phyloP scores from a whole-genome alignment of 2,797 vertebrate species.

The Limosa lapponica region DNA sequence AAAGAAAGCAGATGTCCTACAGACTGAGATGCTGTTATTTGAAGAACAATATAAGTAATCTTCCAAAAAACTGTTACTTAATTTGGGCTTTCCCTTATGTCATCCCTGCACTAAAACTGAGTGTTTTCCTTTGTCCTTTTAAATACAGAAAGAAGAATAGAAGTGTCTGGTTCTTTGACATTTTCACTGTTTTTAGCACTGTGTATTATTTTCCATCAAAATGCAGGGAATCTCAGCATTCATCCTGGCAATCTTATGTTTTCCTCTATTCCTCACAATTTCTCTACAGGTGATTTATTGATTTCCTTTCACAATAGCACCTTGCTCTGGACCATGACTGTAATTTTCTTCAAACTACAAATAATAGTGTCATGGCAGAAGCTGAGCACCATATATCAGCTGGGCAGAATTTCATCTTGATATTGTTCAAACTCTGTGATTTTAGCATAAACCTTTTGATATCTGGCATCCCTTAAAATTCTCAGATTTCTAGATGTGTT shows the following conservation, averaged over 20 bases:
- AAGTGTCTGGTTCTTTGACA: not conserved
- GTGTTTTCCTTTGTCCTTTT: slow-evolving; percentile 1
- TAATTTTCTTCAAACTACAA: not conserved
- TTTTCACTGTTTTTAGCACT: not conserved
- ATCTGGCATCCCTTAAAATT: not conserved
- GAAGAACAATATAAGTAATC: slow-evolving; percentile 25
- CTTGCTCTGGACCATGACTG: not conserved
- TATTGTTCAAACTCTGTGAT: not conserved
- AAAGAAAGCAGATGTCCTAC: slow-evolving; percentile 17
- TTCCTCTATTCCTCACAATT: not conserved
- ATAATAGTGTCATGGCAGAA: not conserved
- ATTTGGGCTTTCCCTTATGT: slow-evolving; percentile 24
- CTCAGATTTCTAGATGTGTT: not conserved
- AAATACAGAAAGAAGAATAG: not conserved
- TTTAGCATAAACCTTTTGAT: not conserved
- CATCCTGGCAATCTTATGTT: slow-evolving; percentile 1
- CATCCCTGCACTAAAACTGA: not conserved
- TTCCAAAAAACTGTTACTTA: not conserved
- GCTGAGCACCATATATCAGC: not conserved
- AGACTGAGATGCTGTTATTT: not conserved
- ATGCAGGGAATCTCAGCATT: not conserved
- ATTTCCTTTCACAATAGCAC: not conserved
- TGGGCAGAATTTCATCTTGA: not conserved
- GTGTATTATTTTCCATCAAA: not conserved
- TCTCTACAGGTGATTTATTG: not conserved